Evolutionary conservation across 35 echinoderm and acorn worm genomes (phyloP).

Genomic region (Chiridota heheva): DNA sequence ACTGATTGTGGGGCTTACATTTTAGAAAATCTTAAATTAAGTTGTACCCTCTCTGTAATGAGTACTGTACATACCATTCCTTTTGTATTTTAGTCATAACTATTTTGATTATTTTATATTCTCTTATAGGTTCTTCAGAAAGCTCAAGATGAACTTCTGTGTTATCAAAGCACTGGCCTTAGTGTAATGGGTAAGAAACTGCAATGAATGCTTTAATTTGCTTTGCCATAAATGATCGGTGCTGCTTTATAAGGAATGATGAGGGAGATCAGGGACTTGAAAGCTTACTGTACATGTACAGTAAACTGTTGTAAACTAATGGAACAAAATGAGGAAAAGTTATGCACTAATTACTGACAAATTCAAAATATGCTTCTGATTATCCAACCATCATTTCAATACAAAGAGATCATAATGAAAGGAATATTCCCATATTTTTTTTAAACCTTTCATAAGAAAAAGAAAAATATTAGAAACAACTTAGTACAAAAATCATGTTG

Average conservation of each 20-base stretch:
- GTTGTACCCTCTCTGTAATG: too few species aligned
- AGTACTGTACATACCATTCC: too few species aligned
- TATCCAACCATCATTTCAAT: too few species aligned
- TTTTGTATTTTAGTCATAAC: too few species aligned
- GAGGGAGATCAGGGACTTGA: neutral
- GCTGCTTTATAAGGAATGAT: neutral
- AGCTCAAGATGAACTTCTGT: constrained; percentile 81
- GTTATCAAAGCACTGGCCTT: constrained; percentile 74
- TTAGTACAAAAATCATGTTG: too few species aligned
- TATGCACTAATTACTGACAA: neutral
- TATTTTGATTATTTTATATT: too few species aligned
- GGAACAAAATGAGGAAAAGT: neutral
- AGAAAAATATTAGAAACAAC: too few species aligned
- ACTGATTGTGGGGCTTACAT: too few species aligned
- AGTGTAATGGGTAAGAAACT: constrained; percentile 85
- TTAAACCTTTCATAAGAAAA: too few species aligned
- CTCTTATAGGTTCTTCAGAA: constrained; percentile 61
- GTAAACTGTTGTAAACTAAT: neutral
- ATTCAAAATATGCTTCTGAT: neutral
- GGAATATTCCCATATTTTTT: too few species aligned
- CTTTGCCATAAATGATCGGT: neutral
- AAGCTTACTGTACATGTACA: neutral
- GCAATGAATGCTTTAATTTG: neutral
- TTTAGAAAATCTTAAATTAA: too few species aligned
- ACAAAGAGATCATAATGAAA: too few species aligned